Evolutionary conservation across 2,888 invertebrate genomes (phyloP), one percentile per base, ranked within the genome.

Genomic region (Teleiodes luculella): DNA sequence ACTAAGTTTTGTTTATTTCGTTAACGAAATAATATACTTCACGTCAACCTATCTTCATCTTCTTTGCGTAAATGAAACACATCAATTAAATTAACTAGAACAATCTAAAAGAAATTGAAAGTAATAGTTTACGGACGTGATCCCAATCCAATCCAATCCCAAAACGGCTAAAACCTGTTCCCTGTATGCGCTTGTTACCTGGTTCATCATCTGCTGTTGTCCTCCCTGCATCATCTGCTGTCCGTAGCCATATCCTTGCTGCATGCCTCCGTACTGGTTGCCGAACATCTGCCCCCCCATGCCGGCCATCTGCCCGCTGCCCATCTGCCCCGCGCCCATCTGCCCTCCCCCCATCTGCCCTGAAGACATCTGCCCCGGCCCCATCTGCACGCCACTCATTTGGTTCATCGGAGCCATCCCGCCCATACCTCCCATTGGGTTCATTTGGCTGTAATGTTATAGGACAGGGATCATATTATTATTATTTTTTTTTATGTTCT

Each of bases 201-300:
- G 90, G 62, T 80, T 87, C 82, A 90, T 87, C 78, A 89, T 88
- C 58, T 91, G 90, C 57, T 89, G 89, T 57, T 91, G 91, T 1
- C 90, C 86, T 2, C 85, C 80, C 58, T 86, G 89, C 86, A 90
- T 90, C 87, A 90, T 90, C 63, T 88, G 90, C 64, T 90, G 90
- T 0, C 83, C 71, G 57, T 88, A 89, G 6, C 82, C 83, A 45
- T 87, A 86, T 0, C 86, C 80, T 53, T 91, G 91, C 68, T 92
- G 93, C 92, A 93, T 93, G 55, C 91, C 91, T 1, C 90, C 88
- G 57, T 93, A 93, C 68, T 92, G 93, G 1, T 82, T 82, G 13
- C 91, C 90, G 67, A 92, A 92, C 91, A 93, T 91, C 63, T 91
- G 87, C 0, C 83, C 86, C 47, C 86, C 84, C 83, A 90, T 90